Evolutionary conservation across 2,797 vertebrate species (phyloP), one percentile per base, ranked within the genome.

Genomic region (Molossus alvarezi): DNA sequence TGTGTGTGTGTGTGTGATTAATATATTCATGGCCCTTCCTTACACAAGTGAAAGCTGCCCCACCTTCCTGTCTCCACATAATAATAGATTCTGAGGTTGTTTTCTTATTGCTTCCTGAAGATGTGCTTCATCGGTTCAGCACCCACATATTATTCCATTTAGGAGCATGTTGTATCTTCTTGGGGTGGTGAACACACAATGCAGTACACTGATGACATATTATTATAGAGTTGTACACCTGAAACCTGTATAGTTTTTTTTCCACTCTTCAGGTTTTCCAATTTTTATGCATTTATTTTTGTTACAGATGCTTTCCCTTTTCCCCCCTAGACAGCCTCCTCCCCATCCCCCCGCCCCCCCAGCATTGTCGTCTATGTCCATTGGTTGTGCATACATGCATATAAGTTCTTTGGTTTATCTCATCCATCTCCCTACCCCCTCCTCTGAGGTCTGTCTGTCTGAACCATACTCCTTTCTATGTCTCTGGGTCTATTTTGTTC

Each of bases 111-210:
- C 23, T 69, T 89, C 37, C 55, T 94, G 37, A 76, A 80, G 72
- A 75, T 37, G 21, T 76, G 14, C 25, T 81, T 87, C 90, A 73
- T 57, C 88, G n/a, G 60, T 81, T 81, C 37, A 92, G 60, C 45
- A 92, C n/a, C 53, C 58, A 71, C 4, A 6, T 85, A 69, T 21
- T n/a, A 41, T 85, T 82, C 33, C 9, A 60, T 65, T 71, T 58
- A 69, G 80, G 51, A 55, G 18, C 11, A n/a, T 76, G 73, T 53
- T 17, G 29, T 73, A 62, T 92, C 33, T 69, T 76, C 65, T 69
- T 37, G 65, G 65, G n/a, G 9, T 69, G n/a, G 65, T 10, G 17
- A 69, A 69, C n/a, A 37, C 15, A 67, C 65, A 10, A 69, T 20
- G 5, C 33, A 20, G 20, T n/a, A 18, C n/a, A 67, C 15, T 33